These are phyloP conservation scores for Ophiodon elongatus DNA, from an alignment of 2,113 vertebrate genomes.

Conservation along the genomic window DNA sequence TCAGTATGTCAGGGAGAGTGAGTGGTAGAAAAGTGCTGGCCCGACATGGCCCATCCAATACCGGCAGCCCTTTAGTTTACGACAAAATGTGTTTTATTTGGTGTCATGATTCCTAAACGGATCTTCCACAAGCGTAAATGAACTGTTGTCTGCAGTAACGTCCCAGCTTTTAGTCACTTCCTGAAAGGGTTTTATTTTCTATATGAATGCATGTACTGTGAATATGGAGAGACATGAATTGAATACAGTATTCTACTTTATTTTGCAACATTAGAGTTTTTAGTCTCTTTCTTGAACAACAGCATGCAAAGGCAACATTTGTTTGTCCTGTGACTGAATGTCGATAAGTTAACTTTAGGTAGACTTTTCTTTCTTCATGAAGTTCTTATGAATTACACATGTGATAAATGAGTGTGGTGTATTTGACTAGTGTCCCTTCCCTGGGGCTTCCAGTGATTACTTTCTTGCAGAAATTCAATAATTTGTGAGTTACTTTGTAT, in stretches of 20 bases:
- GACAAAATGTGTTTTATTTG: constrained; percentile 4
- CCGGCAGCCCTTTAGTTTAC: background rate
- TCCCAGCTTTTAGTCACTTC: background rate
- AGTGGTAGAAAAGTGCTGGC: constrained; percentile 14
- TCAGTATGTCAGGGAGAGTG: constrained; percentile 14
- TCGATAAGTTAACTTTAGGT: background rate
- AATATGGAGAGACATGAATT: background rate
- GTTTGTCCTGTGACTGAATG: constrained; percentile 7
- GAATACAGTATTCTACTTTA: background rate
- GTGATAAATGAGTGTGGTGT: background rate
- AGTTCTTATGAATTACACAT: background rate
- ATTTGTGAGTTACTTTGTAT: constrained; percentile 17
- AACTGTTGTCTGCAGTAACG: background rate
- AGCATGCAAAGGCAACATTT: background rate
- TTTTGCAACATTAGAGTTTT: background rate
- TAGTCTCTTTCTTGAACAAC: no score
- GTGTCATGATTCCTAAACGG: background rate
- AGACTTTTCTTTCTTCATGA: background rate
- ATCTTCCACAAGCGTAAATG: background rate
- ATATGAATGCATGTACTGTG: background rate
- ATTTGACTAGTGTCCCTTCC: background rate
- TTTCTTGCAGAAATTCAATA: constrained; percentile 3
- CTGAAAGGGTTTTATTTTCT: background rate
- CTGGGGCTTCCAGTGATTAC: background rate
- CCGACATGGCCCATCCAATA: background rate